Conservation (phyloP, 2,888 invertebrate species). For the Terebella lapidaria region DNA sequence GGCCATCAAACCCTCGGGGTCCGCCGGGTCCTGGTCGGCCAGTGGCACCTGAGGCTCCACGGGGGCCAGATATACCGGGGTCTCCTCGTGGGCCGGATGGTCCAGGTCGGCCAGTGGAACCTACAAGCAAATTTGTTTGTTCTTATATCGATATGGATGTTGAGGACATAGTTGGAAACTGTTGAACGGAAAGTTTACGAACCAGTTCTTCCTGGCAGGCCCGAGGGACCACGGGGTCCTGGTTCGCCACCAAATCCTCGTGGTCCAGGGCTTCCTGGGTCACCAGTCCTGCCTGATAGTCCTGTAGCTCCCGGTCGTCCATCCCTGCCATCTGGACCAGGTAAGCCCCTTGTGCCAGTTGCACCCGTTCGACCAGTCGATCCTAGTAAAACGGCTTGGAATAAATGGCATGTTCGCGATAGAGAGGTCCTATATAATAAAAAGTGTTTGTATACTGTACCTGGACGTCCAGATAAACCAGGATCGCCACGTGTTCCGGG, state of each 20-base stretch:
- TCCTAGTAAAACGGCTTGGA: too few relatives aligned
- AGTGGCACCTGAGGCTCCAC: conserved; percentile 1
- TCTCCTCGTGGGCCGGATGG: background rate
- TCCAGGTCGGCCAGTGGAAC: background rate
- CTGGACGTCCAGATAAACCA: background rate
- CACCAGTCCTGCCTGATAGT: background rate
- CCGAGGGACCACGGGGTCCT: too few relatives aligned
- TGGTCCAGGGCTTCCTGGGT: background rate
- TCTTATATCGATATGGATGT: too few relatives aligned
- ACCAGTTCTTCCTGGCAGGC: background rate
- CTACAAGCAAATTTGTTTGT: too few relatives aligned
- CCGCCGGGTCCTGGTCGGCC: background rate
- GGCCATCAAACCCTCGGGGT: background rate
- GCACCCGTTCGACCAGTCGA: too few relatives aligned
- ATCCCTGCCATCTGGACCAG: too few relatives aligned
- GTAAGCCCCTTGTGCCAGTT: too few relatives aligned
- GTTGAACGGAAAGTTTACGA: too few relatives aligned
- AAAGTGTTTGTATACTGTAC: background rate
- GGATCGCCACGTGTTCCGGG: background rate
- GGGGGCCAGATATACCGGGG: background rate
- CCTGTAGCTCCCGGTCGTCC: background rate
- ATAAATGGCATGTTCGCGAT: too few relatives aligned
- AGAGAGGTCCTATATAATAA: too few relatives aligned
- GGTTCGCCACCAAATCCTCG: background rate
- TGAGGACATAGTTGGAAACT: too few relatives aligned